These are phyloP conservation scores for Quadroppia sp. DNA, from an alignment of 2,888 invertebrate species.

Conservation along the genomic window DNA sequence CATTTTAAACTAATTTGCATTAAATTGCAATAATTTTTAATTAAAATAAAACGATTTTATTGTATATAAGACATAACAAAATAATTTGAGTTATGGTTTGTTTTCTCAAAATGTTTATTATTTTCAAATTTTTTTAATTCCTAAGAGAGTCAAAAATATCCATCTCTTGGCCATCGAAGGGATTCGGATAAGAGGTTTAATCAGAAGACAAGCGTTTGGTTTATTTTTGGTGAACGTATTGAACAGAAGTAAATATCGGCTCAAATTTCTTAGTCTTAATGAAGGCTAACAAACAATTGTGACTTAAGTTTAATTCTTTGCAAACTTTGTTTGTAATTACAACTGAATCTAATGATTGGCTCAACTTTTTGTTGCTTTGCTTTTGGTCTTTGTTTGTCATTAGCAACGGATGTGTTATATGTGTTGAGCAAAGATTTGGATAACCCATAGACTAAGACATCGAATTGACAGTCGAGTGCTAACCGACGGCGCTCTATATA, in stretches of 20 bases:
- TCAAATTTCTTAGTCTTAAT: conserved; percentile 33
- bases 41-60: too few relatives aligned
- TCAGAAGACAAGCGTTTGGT: conserved; percentile 7
- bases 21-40: too few relatives aligned
- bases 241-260: conserved; percentile 1
- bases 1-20: too few relatives aligned
- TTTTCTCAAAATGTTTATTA: too few relatives aligned
- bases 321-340: conserved; percentile 26
- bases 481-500: neutral
- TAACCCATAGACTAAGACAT: conserved; percentile 31
- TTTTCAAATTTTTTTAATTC: neutral
- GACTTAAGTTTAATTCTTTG: conserved; percentile 19
- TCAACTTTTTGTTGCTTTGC: neutral
- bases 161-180: too few relatives aligned
- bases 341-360: conserved; percentile 24
- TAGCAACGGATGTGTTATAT: conserved; percentile 32
- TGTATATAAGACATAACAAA: too few relatives aligned
- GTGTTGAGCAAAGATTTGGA: conserved; percentile 32
- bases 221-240: neutral
- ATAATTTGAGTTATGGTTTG: too few relatives aligned
- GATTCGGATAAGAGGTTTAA: neutral
- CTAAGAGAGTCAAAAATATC: too few relatives aligned
- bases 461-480: conserved; percentile 26
- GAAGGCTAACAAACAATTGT: conserved; percentile 27
- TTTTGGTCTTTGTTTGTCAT: conserved; percentile 30